Conservation (phyloP, 1,140 invertebrate species). For the Drosophila subpulchrella region DNA sequence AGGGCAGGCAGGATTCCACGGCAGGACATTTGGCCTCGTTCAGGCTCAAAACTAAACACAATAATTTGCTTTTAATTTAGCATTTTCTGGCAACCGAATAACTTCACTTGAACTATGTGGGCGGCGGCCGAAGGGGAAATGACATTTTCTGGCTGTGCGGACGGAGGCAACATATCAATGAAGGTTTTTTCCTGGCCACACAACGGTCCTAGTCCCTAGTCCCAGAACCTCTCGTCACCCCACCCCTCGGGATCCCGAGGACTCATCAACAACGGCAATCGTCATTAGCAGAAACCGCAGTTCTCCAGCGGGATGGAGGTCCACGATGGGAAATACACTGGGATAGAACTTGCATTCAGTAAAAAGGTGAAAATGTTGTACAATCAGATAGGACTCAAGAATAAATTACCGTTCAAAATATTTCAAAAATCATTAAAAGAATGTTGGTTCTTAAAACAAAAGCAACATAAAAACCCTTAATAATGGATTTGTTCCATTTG, state of each 20-base stretch:
- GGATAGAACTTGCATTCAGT: background rate
- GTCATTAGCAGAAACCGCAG: slow-evolving; percentile 76
- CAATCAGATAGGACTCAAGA: too few species aligned
- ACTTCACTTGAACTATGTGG: slow-evolving; percentile 70
- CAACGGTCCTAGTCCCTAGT: slow-evolving; percentile 5
- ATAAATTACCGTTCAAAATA: too few species aligned
- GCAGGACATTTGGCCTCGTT: slow-evolving; percentile 35
- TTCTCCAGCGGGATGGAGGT: slow-evolving; percentile 6
- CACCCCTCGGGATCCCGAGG: slow-evolving; percentile 11
- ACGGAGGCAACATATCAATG: slow-evolving; percentile 70
- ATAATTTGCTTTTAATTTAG: slow-evolving; percentile 81
- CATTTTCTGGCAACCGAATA: slow-evolving; percentile 66
- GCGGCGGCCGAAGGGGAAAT: slow-evolving; percentile 38
- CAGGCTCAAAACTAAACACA: slow-evolving; percentile 58
- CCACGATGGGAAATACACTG: background rate
- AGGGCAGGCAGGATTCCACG: slow-evolving; percentile 41
- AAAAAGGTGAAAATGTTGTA: too few species aligned
- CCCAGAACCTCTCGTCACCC: slow-evolving; percentile 1
- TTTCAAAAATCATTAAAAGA: too few species aligned
- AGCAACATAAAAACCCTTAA: too few species aligned
- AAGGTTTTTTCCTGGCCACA: slow-evolving; percentile 41
- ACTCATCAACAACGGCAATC: slow-evolving; percentile 71
- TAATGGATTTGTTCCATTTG: too few species aligned
- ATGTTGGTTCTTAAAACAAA: too few species aligned
- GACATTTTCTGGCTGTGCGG: slow-evolving; percentile 51